Evolutionary conservation across 2,888 invertebrate genomes (phyloP).

Genomic region (Biston stratarius): DNA sequence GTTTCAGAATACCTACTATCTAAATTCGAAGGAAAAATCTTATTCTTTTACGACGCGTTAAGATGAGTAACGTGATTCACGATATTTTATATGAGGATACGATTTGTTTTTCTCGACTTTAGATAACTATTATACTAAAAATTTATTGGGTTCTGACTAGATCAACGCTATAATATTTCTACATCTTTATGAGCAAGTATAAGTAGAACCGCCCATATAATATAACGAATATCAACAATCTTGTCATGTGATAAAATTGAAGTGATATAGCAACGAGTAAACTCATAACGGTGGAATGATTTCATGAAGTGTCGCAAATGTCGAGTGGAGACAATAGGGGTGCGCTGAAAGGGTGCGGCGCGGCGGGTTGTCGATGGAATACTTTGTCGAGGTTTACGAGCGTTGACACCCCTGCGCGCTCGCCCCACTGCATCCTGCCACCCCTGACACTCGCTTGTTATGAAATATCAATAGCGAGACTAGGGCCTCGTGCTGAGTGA

Average conservation of each 20-base stretch:
- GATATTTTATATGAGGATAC: no score
- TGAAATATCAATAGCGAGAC: conserved; percentile 72
- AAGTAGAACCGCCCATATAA: no score
- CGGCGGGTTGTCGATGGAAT: conserved; percentile 76
- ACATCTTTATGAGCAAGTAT: no score
- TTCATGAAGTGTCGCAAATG: conserved; percentile 78
- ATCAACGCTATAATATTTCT: no score
- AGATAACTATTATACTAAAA: no score
- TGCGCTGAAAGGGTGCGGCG: conserved; percentile 61
- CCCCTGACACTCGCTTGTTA: conserved; percentile 69
- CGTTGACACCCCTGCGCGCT: conserved; percentile 67
- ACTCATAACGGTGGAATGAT: conserved; percentile 75
- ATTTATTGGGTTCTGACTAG: no score
- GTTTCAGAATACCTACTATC: no score
- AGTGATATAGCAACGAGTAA: conserved; percentile 51
- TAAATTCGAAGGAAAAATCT: no score
- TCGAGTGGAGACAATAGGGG: conserved; percentile 76
- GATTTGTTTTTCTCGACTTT: no score
- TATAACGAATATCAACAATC: conserved; percentile 36
- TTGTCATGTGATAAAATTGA: conserved; percentile 54
- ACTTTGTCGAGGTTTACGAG: conserved; percentile 81
- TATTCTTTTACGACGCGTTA: no score
- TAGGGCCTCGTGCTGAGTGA: conserved; percentile 6
- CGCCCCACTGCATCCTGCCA: conserved; percentile 61
- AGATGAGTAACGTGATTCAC: no score